Evolutionary conservation across 2,113 vertebrate species (phyloP), one percentile per base, ranked within the genome.

Genomic region (Hippocampus zosterae): DNA sequence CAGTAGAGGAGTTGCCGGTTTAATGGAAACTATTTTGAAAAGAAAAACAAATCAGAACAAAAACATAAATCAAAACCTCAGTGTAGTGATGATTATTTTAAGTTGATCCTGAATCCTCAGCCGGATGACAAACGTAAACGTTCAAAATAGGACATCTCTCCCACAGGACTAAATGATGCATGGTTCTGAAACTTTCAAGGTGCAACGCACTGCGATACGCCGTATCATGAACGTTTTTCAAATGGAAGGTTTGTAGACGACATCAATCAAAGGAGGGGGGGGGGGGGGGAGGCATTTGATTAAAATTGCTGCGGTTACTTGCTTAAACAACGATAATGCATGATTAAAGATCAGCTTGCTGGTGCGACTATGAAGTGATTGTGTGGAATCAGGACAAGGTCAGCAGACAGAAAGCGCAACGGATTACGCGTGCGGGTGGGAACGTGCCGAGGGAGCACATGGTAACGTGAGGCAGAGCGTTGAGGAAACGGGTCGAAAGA

Each of bases 391-490:
- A 77, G 86, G 76, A 77, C 84, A 81, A 72, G 37, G 50, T 65
- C 52, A 71, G 62, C 69, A 61, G 74, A 64, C 70, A 52, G 23
- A 64, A 48, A 70, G 56, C 37, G 72, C 55, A 55, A 69, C 50
- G 80, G 84, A 86, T 89, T 88, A 88, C 2, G 40, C 50, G 7
- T 23, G 61, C 73, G 77, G 80, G 82, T 84, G 74, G 75, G 56
- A 85, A 82, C 56, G 71, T 81, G 76, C 75, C 29, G 60, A 27
- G 52, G 8, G 19, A 60, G 59, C 74, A 80, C 83, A 74, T 75
- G 77, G 70, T 55, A 42, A 60, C 2, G 11, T 65, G 40, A 19
- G 70, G 71, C 16, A 23, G 71, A 73, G 64, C 23, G 3, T 9
- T 63, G 57, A 0, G 13, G 57, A 70, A 74, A 50, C 33, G 70